These are phyloP conservation scores for Cariama cristata DNA, from an alignment of 2,113 vertebrate genomes.

Conservation along the genomic window DNA sequence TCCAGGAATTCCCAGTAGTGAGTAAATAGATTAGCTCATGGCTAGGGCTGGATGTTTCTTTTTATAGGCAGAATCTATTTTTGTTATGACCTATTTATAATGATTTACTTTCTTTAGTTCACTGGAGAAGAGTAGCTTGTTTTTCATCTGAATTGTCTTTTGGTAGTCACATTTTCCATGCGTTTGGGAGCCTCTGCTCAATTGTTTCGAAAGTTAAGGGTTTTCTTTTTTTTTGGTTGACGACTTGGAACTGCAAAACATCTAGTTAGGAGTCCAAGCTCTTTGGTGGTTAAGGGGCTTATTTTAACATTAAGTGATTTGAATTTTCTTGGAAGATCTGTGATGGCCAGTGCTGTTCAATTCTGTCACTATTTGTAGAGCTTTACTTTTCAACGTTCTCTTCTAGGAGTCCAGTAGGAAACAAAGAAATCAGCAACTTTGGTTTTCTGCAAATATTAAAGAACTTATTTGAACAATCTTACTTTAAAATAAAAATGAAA, in stretches of 20 bases:
- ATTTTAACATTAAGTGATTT: neutral
- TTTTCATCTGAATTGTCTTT: neutral
- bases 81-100: constrained; percentile 26
- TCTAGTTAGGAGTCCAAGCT: neutral
- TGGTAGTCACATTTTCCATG: neutral
- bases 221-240: neutral
- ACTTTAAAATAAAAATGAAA: neutral
- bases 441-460: neutral
- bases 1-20: constrained; percentile 18
- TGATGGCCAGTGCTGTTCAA: neutral
- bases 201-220: neutral
- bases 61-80: constrained; percentile 47
- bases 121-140: neutral
- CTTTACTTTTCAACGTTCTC: neutral
- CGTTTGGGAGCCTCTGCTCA: neutral
- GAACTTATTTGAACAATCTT: neutral
- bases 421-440: neutral
- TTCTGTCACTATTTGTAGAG: neutral
- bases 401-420: neutral
- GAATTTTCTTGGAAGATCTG: neutral
- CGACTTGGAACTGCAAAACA: neutral
- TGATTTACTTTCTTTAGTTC: constrained; percentile 9
- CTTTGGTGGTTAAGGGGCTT: neutral
- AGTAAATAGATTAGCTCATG: neutral
- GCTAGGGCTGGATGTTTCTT: neutral